These are phyloP conservation scores for Oxycera nigricornis DNA, from an alignment of 2,888 invertebrate species.

Conservation along the genomic window DNA sequence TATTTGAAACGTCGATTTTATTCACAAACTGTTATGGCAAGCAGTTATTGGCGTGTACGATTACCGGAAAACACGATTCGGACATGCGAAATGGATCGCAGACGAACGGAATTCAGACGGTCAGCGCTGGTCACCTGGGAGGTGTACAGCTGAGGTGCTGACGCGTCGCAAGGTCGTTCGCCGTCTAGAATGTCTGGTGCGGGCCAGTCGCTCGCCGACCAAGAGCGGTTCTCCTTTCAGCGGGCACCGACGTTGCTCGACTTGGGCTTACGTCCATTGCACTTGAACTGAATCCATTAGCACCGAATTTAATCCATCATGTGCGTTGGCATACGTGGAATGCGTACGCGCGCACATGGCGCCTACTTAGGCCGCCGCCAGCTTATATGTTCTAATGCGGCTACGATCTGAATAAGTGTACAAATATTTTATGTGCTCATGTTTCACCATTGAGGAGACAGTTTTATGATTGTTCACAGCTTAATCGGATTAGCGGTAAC, in stretches of 20 bases:
- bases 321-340: not conserved
- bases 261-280: slow-evolving; percentile 22
- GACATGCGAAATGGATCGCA: no score
- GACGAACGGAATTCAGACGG: no score
- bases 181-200: slow-evolving; percentile 4
- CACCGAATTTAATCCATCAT: slow-evolving; percentile 11
- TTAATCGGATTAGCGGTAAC: not conserved
- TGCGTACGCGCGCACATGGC: not conserved
- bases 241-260: slow-evolving; percentile 16
- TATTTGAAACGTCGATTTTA: no score
- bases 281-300: slow-evolving; percentile 34
- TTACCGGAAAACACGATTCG: no score
- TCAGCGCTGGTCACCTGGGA: no score
- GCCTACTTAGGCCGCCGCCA: slow-evolving; percentile 17
- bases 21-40: no score
- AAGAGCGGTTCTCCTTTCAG: not conserved
- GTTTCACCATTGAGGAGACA: not conserved
- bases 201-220: not conserved
- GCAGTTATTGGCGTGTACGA: no score
- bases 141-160: no score
- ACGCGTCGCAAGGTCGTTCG: slow-evolving; percentile 18
- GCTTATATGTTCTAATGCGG: no score
- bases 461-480: not conserved
- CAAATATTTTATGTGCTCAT: not conserved
- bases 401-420: no score